Percentiles rank a stretch among this genome's conserved stretches.
Conservation (phyloP, 2,113 vertebrate species). For the Eupsittula cactorum region DNA sequence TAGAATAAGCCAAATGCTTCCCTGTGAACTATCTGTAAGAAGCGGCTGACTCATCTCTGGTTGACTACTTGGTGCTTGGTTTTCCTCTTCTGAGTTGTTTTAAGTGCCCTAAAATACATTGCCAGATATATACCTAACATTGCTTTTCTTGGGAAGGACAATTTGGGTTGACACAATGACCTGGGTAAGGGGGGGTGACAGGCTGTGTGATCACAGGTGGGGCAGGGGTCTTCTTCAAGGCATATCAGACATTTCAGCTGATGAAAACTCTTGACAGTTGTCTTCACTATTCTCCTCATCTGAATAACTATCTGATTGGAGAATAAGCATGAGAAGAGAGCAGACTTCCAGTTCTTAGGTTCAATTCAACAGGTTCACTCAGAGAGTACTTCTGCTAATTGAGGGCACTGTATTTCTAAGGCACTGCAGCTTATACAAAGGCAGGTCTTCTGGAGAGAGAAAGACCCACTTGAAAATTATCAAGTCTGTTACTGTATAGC, state of each 20-base stretch:
- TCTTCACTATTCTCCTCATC: background rate
- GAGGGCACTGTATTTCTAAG: background rate
- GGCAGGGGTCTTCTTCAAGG: background rate
- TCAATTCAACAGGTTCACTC: background rate
- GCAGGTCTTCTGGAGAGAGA: background rate
- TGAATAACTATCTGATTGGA: background rate
- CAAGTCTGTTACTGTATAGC: background rate
- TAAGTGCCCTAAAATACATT: background rate
- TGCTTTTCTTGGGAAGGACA: background rate
- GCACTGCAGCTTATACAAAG: background rate
- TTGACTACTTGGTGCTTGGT: background rate
- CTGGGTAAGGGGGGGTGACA: background rate
- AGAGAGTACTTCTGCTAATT: background rate
- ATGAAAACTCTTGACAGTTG: background rate
- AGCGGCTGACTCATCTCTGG: background rate
- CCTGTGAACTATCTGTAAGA: background rate
- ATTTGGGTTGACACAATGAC: background rate
- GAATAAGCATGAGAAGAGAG: background rate
- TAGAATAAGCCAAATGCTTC: background rate
- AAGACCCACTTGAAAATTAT: conserved; percentile 6
- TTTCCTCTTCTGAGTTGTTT: background rate
- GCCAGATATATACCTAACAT: background rate
- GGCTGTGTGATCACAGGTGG: background rate
- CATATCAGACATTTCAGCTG: background rate
- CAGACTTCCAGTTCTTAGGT: background rate